Percentiles rank a stretch among this genome's conserved stretches.
These are phyloP conservation scores for Mirza zaza DNA, from an alignment of 2,113 vertebrate species.

Conservation along the genomic window DNA sequence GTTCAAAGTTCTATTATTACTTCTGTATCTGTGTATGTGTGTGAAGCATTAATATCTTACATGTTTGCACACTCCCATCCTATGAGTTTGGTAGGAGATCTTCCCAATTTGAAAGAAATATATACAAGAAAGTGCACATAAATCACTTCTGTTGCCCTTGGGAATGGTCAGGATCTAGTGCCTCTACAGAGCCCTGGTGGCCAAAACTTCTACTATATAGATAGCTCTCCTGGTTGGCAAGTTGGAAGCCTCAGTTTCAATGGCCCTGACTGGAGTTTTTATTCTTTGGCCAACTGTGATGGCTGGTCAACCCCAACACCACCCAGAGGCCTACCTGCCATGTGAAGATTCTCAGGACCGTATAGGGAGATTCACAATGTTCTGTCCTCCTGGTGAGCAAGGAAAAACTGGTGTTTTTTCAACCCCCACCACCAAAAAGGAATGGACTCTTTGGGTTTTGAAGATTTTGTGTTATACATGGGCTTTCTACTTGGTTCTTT, in stretches of 20 bases:
- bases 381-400: not conserved
- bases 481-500: not conserved
- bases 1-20: not conserved
- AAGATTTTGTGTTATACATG: not conserved
- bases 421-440: not conserved
- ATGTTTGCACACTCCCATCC: not conserved
- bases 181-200: not conserved
- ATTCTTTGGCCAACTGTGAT: not conserved
- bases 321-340: not conserved
- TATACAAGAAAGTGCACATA: not conserved
- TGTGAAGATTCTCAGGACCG: not conserved
- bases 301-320: no score
- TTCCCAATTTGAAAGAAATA: not conserved
- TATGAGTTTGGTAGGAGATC: not conserved
- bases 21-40: not conserved
- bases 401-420: not conserved
- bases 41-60: not conserved
- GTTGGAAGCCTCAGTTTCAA: not conserved
- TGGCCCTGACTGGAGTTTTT: not conserved
- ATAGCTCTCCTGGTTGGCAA: not conserved
- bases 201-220: not conserved
- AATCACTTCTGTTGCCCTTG: not conserved
- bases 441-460: not conserved
- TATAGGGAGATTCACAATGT: not conserved
- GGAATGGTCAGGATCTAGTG: not conserved